Conservation (phyloP, 2,797 vertebrate genomes). For the Peromyscus nudipes region DNA sequence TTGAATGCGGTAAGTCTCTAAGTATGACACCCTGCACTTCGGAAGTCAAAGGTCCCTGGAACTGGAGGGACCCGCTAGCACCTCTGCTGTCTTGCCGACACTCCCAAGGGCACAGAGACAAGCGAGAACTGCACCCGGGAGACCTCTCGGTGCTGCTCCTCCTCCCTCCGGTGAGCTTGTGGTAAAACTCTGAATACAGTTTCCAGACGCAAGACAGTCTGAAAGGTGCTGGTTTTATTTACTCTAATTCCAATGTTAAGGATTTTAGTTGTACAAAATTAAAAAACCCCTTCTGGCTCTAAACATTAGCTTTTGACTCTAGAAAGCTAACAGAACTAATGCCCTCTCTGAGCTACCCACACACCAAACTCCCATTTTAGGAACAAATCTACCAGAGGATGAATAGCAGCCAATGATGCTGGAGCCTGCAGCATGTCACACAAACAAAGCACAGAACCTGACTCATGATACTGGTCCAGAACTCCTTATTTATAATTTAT, state of each 20-base stretch:
- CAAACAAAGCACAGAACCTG: not conserved
- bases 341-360: not conserved
- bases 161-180: not conserved
- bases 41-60: not conserved
- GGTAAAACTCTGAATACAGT: not conserved
- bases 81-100: fast-evolving
- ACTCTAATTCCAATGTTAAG: not conserved
- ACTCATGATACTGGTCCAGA: not conserved
- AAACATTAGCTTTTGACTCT: slow-evolving; percentile 13
- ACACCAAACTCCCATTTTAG: not conserved
- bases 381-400: not conserved
- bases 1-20: not conserved
- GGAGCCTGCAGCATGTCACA: not conserved
- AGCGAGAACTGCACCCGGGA: too few species aligned
- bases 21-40: not conserved
- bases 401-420: not conserved
- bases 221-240: not conserved
- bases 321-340: not conserved
- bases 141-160: not conserved
- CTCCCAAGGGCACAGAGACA: not conserved
- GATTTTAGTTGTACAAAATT: not conserved
- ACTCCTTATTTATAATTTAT: not conserved
- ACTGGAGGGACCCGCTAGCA: not conserved
- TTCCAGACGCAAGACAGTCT: not conserved
- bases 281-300: not conserved